A percentile compares a stretch with the other conserved stretches of the same genome.
These are phyloP conservation scores for Platygyra sinensis DNA, from an alignment of 64 coral and sea anemone species.

Conservation along the genomic window DNA sequence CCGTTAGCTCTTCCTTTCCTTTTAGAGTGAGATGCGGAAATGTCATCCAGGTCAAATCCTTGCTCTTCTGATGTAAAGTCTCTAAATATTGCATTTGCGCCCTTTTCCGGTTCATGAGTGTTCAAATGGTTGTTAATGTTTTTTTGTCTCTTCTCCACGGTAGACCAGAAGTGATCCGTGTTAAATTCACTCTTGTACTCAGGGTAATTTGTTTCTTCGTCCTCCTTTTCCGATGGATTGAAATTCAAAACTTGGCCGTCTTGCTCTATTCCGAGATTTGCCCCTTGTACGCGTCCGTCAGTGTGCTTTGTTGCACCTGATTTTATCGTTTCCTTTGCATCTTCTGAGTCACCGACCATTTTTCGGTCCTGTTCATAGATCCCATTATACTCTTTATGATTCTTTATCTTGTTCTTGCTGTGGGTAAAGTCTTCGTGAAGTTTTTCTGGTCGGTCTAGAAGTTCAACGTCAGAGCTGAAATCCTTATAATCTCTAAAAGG, in stretches of 20 bases:
- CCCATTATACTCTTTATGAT: background rate
- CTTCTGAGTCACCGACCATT: background rate
- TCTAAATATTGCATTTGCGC: background rate
- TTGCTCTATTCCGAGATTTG: background rate
- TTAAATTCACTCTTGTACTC: slow-evolving; percentile 18
- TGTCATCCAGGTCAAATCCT: slow-evolving; percentile 12
- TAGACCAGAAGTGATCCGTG: background rate
- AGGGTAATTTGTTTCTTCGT: background rate
- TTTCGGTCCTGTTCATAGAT: background rate
- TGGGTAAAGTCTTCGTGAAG: background rate
- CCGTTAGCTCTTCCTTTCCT: background rate
- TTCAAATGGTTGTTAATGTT: background rate
- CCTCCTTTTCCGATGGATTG: background rate
- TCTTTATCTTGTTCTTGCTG: background rate
- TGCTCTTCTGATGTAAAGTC: background rate
- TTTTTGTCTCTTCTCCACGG: background rate
- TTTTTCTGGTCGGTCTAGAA: background rate
- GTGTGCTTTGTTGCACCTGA: background rate
- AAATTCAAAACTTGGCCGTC: background rate
- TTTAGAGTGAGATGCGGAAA: background rate
- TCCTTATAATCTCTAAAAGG: background rate
- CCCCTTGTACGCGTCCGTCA: background rate
- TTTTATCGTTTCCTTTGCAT: background rate
- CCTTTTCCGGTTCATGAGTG: background rate
- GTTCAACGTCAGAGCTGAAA: background rate